Percentiles rank a stretch among this genome's conserved stretches.
phyloP scores from a whole-genome alignment of 2,113 vertebrate genomes.

The Ophiodon elongatus region DNA sequence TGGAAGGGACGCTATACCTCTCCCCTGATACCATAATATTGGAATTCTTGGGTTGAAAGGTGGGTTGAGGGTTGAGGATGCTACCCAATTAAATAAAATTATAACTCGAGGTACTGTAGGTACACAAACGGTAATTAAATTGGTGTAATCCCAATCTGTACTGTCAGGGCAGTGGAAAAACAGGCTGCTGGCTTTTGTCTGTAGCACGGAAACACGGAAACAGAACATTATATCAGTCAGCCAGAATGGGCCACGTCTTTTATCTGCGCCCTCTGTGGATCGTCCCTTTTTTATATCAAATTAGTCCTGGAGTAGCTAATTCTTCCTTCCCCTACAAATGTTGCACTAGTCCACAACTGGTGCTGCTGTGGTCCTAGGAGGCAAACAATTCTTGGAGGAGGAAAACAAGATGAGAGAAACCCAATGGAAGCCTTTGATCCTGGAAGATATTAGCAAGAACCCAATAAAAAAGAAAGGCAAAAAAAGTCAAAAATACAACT shows the following conservation, averaged over 20 bases:
- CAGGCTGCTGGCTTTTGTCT: slow-evolving; percentile 1
- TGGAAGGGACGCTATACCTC: no score
- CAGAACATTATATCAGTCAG: slow-evolving; percentile 37
- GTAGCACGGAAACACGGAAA: slow-evolving; percentile 16
- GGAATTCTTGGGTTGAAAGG: background rate
- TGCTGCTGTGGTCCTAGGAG: slow-evolving; percentile 79
- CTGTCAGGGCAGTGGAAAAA: background rate
- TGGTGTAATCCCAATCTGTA: background rate
- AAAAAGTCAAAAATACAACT: slow-evolving; percentile 60
- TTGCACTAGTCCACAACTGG: slow-evolving; percentile 64
- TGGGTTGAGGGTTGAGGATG: background rate
- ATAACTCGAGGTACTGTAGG: background rate
- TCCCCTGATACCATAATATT: background rate
- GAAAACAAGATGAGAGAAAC: slow-evolving; percentile 78
- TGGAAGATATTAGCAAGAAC: slow-evolving; percentile 80
- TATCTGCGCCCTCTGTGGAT: slow-evolving; percentile 73
- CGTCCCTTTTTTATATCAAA: slow-evolving; percentile 80
- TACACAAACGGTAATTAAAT: background rate
- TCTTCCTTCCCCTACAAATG: slow-evolving; percentile 69
- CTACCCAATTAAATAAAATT: background rate
- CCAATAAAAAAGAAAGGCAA: slow-evolving; percentile 32
- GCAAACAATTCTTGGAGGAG: slow-evolving; percentile 82
- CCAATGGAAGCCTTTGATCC: slow-evolving; percentile 84
- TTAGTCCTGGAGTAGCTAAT: slow-evolving; percentile 80
- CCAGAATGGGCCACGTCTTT: slow-evolving; percentile 67